Base-by-base conservation (phyloP, 2,113 vertebrate genomes). In the Mormyrus lacerda region DNA sequence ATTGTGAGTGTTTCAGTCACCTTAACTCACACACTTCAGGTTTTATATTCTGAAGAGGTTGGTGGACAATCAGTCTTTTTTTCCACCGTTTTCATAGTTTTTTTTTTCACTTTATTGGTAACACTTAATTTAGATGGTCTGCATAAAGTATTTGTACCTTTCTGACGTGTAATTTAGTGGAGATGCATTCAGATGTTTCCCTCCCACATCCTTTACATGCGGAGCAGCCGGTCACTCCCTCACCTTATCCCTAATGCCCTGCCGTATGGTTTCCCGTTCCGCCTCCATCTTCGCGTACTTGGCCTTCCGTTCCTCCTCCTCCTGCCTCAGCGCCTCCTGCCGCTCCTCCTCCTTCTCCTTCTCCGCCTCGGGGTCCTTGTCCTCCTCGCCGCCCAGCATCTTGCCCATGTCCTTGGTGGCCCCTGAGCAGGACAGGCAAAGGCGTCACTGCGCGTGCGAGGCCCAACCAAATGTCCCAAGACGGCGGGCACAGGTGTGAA, bases 201-300 rank as follows among this genome's bases (percentile, higher is more conserved):
- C n/a, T n/a, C n/a, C 61, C 61, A 27, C 61, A 65, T 4, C 61
- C 61, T 31, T 65, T 31, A n/a, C 61, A 11, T 44, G n/a, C 31
- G 35, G 13, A 42, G 42, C 31, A 42, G 31, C 11, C 73, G 0
- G 73, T 4, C 17, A 21, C 86, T 11, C 5, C 51, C 85, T 82
- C 94, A 99, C 98, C 98, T 99, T 99, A 91, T 99, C 98, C 21
- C 98, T 95, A 95, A 99, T 99, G 94, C 98, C 97, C 96, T 99
- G 98, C 92, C 98, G 97, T 93, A 99, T 96, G 88, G 94, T 95
- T 96, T 99, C 98, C n/a, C 98, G 95, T 93, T 99, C 98, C 0
- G 97, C 97, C 93, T 99, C 98, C 98, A 99, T 99, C 94, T 97
- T 97, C 88, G 97, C 94, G 0, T 99, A 98, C 93, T 99, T 99